phyloP scores from a whole-genome alignment of 2,888 invertebrate genomes.

The Sesia apiformis region DNA sequence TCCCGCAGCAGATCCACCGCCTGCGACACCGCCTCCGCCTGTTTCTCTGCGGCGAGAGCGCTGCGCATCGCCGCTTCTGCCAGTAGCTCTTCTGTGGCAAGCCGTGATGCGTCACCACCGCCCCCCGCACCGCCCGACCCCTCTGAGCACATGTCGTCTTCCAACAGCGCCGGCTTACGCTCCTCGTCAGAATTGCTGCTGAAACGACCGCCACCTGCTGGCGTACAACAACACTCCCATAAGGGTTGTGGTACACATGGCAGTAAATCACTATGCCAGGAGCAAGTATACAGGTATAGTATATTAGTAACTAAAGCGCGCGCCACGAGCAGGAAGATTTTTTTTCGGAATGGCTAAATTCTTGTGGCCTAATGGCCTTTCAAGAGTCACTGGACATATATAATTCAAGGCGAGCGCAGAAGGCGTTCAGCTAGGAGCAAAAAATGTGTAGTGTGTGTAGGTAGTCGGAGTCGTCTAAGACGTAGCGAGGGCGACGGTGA shows the following conservation, averaged over 20 bases:
- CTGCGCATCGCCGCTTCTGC: constrained; percentile 64
- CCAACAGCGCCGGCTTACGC: constrained; percentile 38
- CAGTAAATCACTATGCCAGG: background rate
- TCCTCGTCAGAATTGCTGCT: constrained; percentile 46
- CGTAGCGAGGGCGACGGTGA: no score
- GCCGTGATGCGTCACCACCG: constrained; percentile 22
- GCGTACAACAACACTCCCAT: background rate
- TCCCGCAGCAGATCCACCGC: constrained; percentile 16
- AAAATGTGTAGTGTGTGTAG: no score
- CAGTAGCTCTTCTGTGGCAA: constrained; percentile 54
- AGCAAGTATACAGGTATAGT: no score
- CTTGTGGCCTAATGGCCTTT: no score
- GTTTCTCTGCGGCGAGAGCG: constrained; percentile 62
- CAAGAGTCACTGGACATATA: no score
- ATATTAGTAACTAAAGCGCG: no score
- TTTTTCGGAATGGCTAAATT: no score
- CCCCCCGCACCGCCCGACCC: constrained; percentile 20
- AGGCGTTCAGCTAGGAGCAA: no score
- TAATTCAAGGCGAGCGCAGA: no score
- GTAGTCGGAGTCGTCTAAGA: no score
- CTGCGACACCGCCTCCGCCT: constrained; percentile 39
- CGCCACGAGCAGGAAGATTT: no score
- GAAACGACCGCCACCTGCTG: constrained; percentile 10
- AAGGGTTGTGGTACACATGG: background rate
- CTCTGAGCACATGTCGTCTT: constrained; percentile 57